Base-by-base conservation (phyloP, 2,888 invertebrate genomes). In the Hydrotaea diabolus region DNA sequence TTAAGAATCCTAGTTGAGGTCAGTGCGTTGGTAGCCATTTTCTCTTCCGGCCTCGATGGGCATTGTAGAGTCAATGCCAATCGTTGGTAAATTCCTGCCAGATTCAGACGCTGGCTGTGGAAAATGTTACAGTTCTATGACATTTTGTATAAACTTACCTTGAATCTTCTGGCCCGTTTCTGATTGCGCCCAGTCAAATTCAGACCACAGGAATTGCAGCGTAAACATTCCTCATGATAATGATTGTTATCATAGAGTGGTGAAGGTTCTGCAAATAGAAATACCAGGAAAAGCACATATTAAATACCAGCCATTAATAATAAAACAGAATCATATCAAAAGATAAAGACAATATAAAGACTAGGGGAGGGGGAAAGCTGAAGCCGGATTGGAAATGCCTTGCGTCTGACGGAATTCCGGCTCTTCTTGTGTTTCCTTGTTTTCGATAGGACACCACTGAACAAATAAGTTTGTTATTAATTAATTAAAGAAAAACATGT, bases 181-280 rank as follows among this genome's bases (percentile, higher is more conserved):
- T 95, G 97, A 93, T 97, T 97, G 89, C 97, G 96, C 88, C 98
- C 98, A 88, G 97, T 97, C 91, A 98, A 95, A 94, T 98, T 97
- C 93, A 97, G 94, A 91, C 97, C 97, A 93, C 98, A 98, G 91
- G 97, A 97, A 94, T 98, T 97, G 96, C 98, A 98, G 91, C 97
- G 96, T 91, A 98, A 95, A 94, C 98, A 98, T 95, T 98, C 98
- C 94, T 98, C 98, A 95, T 98, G 98, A 93, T 98, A 98, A 93
- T 97, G 97, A 93, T 97, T 97, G 95, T 98, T 98, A 94, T 98
- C 97, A 93, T 98, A 98, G 89, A 97, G 93, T 88, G 97, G 97
- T 86, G 97, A 97, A 88, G 97, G 97, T 93, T 98, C 97, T 97
- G 95, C 36, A 94, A 94, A 71, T 17, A 9, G 55, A 64, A 53